Base-by-base conservation (phyloP, 37 sponge, comb jelly and placozoan genomes). In the Petrosia ficiformis region DNA sequence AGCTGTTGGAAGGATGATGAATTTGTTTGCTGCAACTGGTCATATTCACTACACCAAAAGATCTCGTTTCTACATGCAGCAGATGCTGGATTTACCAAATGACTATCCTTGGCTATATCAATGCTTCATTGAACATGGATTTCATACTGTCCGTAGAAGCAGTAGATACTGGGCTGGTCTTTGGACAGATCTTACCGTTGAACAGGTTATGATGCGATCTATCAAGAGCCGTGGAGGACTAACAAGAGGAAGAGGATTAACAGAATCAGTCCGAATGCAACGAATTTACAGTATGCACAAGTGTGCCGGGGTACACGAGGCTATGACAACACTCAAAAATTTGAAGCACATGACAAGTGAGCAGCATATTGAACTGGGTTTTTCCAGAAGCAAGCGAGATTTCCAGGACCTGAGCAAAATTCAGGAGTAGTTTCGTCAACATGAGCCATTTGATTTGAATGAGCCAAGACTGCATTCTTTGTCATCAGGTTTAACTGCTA, bases 301-400 rank as follows among this genome's bases (percentile, higher is more conserved):
- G 59, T 80, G 71, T 80, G 70, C 71, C 44, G 54, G 70, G 25
- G 69, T 79, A 25, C 69, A 80, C 59, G 81, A 80, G 48, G 81
- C 71, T 34, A 36, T 81, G 82, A 71, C 64, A 37, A 70, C 80
- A 71, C 8, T 56, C 26, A 70, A 60, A 32, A 70, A 70, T 42
- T 30, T 44, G 22, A 71, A 66, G 68, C 54, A 66, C 52, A 66
- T 5, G n/a, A 42, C 78, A 35, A 48, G 54, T 28, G 78, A 77
- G 38, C 78, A 77, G 32, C 68, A 66, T 30, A 66, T 66, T 32
- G 56, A 77, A 8, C 42, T 76, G 22, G 61, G 66, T 25, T 44
- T 38, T 48, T 78, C 80, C 41, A 80, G 72, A 43, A 59, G 80
- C 44, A 80, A 70, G 59, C 72, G 34, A 11, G 80, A 80, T 42